Evolutionary conservation across 1,140 invertebrate genomes (phyloP).

Genomic region (Euura lappo): DNA sequence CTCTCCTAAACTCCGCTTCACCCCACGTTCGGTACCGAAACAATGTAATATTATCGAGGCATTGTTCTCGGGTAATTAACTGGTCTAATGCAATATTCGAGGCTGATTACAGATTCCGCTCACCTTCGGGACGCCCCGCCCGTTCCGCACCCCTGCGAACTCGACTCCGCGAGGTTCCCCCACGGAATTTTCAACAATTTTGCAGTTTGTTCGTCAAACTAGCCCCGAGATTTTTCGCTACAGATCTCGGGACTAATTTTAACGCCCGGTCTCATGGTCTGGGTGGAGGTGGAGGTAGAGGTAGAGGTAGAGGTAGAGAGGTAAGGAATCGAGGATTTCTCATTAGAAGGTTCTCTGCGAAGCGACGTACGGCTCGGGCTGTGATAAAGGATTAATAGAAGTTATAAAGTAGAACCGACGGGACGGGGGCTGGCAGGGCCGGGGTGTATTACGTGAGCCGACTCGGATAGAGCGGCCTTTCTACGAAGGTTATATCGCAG

Average conservation of each 20-base stretch:
- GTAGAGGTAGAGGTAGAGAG: too few relatives aligned
- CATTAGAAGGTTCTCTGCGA: background rate
- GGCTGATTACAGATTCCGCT: slow-evolving; percentile 54
- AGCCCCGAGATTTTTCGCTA: too few relatives aligned
- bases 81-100: slow-evolving; percentile 50
- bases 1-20: background rate
- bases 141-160: too few relatives aligned
- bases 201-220: too few relatives aligned
- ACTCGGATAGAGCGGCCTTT: background rate
- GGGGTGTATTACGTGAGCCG: slow-evolving; percentile 4
- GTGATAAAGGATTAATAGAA: slow-evolving; percentile 7
- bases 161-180: too few relatives aligned
- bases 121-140: slow-evolving; percentile 16
- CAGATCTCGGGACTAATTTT: too few relatives aligned
- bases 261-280: too few relatives aligned
- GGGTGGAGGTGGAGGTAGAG: too few relatives aligned
- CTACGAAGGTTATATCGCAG: slow-evolving; percentile 2
- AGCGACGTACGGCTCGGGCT: background rate
- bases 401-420: slow-evolving; percentile 7
- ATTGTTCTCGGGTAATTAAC: slow-evolving; percentile 53
- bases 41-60: slow-evolving; percentile 53
- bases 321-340: background rate
- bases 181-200: too few relatives aligned
- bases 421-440: background rate
- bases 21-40: slow-evolving; percentile 12